Conservation (phyloP, 2,113 vertebrate species). For the Sialia sialis region DNA sequence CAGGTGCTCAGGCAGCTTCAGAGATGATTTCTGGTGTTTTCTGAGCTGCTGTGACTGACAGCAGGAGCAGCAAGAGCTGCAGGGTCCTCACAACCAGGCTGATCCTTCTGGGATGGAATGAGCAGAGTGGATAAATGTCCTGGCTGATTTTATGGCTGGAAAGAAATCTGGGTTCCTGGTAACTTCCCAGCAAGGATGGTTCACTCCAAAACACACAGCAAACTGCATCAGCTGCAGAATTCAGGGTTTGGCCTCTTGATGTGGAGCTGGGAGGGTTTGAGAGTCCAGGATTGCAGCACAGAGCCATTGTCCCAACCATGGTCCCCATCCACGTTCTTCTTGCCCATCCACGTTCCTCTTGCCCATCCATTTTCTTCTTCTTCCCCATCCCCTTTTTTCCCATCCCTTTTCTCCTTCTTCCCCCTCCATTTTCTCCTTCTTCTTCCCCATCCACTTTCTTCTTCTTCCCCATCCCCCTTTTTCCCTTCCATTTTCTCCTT, state of each 20-base stretch:
- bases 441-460: no score
- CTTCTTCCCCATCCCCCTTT: no score
- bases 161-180: not conserved
- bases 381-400: no score
- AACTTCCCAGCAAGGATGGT: not conserved
- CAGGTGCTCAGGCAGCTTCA: not conserved
- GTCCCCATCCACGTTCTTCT: no score
- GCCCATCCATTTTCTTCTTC: no score
- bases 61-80: not conserved
- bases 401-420: no score
- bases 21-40: not conserved
- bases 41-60: not conserved
- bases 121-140: not conserved
- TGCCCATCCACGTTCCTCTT: no score
- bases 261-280: not conserved
- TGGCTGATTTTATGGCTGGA: not conserved
- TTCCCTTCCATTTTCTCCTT: no score
- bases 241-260: not conserved
- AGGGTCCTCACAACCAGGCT: not conserved
- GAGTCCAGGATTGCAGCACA: not conserved
- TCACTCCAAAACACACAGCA: not conserved
- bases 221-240: not conserved
- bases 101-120: not conserved
- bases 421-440: no score
- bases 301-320: not conserved